Evolutionary conservation across 2,888 invertebrate genomes (phyloP).

Genomic region (Drosophila anomalata): DNA sequence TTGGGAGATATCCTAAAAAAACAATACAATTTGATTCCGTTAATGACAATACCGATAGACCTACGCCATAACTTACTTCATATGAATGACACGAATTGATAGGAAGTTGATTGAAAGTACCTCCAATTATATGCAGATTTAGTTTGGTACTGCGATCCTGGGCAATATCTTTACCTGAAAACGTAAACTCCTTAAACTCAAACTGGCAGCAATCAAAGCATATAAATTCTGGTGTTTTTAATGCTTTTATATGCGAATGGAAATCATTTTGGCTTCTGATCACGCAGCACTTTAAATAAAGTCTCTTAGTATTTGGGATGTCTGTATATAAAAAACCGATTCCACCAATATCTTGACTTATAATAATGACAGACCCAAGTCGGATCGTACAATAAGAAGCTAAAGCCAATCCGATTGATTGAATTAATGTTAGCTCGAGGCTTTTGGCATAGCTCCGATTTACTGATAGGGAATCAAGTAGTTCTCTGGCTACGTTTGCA

Average conservation of each 20-base stretch:
- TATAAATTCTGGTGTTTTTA: not conserved
- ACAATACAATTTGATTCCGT: not conserved
- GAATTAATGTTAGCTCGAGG: not conserved
- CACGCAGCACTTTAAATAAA: slow-evolving; percentile 29
- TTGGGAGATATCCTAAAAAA: not conserved
- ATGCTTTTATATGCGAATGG: not conserved
- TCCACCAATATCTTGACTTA: not conserved
- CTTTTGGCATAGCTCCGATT: not conserved
- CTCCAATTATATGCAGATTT: not conserved
- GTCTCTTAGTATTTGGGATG: not conserved
- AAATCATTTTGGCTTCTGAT: slow-evolving; percentile 2
- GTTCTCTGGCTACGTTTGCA: not conserved
- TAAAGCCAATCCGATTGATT: not conserved
- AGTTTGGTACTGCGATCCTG: not conserved
- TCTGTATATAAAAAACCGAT: not conserved
- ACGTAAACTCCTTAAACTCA: slow-evolving; percentile 3
- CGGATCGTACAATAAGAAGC: not conserved
- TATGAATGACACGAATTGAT: too few species aligned
- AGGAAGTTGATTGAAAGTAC: too few species aligned
- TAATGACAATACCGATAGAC: not conserved
- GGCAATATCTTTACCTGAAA: slow-evolving; percentile 7
- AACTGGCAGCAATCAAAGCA: slow-evolving; percentile 11
- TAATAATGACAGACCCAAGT: not conserved
- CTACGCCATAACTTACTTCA: not conserved
- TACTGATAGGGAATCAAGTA: not conserved